These are phyloP conservation scores for Neotoxoptera formosana DNA, from an alignment of 1,140 invertebrate genomes.

Conservation along the genomic window DNA sequence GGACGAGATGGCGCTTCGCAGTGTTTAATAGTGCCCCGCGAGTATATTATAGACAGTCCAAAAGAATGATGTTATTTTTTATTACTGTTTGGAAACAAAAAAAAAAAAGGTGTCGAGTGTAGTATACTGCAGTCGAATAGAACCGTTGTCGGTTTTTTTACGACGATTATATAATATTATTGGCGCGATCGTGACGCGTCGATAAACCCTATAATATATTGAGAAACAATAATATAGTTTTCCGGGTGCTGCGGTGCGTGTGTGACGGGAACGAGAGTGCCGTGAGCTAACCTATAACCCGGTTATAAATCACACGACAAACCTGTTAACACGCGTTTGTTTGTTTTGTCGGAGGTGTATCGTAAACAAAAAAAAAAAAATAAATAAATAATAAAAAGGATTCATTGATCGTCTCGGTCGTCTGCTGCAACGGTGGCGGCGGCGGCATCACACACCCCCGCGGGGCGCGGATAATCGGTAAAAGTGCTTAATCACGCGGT, in stretches of 20 bases:
- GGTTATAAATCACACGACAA: slow-evolving; percentile 37
- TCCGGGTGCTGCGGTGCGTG: neutral
- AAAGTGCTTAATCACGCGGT: slow-evolving; percentile 44
- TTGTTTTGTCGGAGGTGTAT: slow-evolving; percentile 40
- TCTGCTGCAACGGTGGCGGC: neutral
- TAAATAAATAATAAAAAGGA: too few species aligned
- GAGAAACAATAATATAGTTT: neutral
- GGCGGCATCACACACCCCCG: neutral
- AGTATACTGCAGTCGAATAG: neutral
- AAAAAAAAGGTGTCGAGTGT: slow-evolving; percentile 9
- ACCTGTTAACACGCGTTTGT: slow-evolving; percentile 28
- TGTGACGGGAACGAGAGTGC: neutral
- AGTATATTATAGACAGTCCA: neutral
- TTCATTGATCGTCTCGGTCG: slow-evolving; percentile 21
- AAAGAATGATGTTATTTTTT: neutral
- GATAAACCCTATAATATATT: slow-evolving; percentile 23
- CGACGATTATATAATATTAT: neutral
- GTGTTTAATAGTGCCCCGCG: neutral
- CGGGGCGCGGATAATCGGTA: slow-evolving; percentile 22
- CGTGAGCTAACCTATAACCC: neutral
- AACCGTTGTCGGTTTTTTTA: neutral
- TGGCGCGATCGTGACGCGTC: neutral
- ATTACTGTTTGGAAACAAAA: neutral
- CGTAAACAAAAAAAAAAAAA: neutral
- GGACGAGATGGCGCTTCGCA: neutral